A percentile compares a stretch with the other conserved stretches of the same genome.
phyloP scores from a whole-genome alignment of 2,888 invertebrate species.

The Tanytarsus gracilentus region DNA sequence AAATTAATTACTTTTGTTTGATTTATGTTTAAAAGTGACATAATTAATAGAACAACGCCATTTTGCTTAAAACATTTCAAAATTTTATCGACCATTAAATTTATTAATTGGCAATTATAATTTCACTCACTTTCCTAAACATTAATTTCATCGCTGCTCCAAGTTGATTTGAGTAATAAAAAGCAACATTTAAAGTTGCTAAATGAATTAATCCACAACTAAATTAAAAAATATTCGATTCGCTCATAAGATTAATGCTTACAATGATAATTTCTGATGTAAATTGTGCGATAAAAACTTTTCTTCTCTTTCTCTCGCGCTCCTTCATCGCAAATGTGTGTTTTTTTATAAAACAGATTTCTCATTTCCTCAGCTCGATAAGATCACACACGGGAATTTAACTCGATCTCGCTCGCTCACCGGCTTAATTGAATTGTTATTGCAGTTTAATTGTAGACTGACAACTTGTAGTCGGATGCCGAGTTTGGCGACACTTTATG shows the following conservation, averaged over 20 bases:
- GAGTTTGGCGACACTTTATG: slow-evolving; percentile 28
- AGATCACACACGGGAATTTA: slow-evolving; percentile 20
- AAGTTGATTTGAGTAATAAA: too few species aligned
- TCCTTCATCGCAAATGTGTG: background rate
- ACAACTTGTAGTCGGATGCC: slow-evolving; percentile 13
- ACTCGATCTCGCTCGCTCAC: too few species aligned
- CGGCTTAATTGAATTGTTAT: slow-evolving; percentile 29
- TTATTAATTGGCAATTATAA: too few species aligned
- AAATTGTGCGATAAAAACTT: slow-evolving; percentile 21
- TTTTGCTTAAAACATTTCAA: too few species aligned
- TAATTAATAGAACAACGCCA: too few species aligned
- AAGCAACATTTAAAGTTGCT: background rate
- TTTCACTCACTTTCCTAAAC: too few species aligned
- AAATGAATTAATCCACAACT: background rate
- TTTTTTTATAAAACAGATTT: slow-evolving; percentile 15
- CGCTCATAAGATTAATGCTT: slow-evolving; percentile 7
- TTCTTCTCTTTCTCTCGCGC: background rate
- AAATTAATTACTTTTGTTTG: too few species aligned
- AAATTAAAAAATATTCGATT: background rate
- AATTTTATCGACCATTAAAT: too few species aligned
- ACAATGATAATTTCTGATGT: slow-evolving; percentile 18
- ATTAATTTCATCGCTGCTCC: too few species aligned
- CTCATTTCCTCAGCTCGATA: slow-evolving; percentile 18
- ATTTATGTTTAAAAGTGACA: too few species aligned
- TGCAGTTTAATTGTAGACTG: slow-evolving; percentile 27